Evolutionary conservation across 2,888 invertebrate genomes (phyloP).

Genomic region (Therioaphis trifolii): DNA sequence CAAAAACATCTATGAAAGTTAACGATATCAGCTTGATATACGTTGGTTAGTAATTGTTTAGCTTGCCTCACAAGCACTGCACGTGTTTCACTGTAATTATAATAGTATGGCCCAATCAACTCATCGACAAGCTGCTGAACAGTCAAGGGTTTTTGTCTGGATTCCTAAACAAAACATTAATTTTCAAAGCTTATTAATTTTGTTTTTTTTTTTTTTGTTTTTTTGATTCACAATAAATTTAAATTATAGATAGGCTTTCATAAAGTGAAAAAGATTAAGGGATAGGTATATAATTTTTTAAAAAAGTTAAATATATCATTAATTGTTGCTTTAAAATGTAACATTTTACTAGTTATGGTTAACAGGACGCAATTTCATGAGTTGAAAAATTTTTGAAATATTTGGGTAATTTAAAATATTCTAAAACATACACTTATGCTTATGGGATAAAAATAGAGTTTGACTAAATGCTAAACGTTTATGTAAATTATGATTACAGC

Average conservation of each 20-base stretch:
- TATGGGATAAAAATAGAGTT: not conserved
- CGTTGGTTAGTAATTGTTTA: conserved; percentile 76
- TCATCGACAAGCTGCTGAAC: conserved; percentile 71
- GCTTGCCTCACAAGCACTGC: conserved; percentile 77
- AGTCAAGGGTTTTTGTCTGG: not conserved
- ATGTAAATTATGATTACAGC: not conserved
- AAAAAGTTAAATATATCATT: not conserved
- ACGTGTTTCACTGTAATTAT: conserved; percentile 73
- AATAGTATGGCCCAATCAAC: conserved; percentile 75
- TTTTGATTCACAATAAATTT: not conserved
- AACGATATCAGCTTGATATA: conserved; percentile 75
- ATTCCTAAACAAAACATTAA: not conserved
- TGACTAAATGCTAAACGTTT: not conserved
- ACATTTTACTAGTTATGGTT: not conserved
- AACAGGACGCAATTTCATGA: not conserved
- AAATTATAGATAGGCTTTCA: too few relatives aligned
- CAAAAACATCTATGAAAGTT: conserved; percentile 76
- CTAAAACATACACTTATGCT: not conserved
- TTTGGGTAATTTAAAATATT: not conserved
- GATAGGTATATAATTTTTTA: not conserved
- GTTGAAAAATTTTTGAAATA: not conserved
- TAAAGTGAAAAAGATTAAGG: too few relatives aligned
- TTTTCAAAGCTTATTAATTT: too few relatives aligned
- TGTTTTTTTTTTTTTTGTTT: too few relatives aligned
- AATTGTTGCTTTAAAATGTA: not conserved